These are phyloP conservation scores for Raja brachyura DNA, from an alignment of 2,113 vertebrate genomes.

Conservation along the genomic window DNA sequence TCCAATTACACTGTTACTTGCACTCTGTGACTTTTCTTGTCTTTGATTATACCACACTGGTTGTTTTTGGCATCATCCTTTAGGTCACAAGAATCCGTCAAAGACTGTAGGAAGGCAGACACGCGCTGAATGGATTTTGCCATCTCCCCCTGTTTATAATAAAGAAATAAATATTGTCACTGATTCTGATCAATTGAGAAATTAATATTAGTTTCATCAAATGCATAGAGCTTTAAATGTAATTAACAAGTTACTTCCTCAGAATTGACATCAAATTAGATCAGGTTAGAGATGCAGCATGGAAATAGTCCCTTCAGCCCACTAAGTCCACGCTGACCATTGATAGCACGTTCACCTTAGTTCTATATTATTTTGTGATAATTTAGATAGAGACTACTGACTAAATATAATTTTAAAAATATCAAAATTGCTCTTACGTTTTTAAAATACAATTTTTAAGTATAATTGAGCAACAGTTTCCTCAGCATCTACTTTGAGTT, in stretches of 20 bases:
- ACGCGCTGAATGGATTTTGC: slow-evolving; percentile 71
- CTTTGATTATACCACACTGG: slow-evolving; percentile 67
- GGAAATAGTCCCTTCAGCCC: too few relatives aligned
- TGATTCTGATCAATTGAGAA: slow-evolving; percentile 70
- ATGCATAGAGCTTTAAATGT: slow-evolving; percentile 53
- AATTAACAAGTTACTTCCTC: slow-evolving; percentile 43
- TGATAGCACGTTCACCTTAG: too few relatives aligned
- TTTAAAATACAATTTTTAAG: background rate
- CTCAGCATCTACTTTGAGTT: background rate
- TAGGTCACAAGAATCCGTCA: slow-evolving; percentile 63
- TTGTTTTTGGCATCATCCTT: slow-evolving; percentile 65
- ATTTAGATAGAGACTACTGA: background rate
- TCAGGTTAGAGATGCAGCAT: too few relatives aligned
- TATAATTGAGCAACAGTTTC: background rate
- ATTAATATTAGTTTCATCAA: slow-evolving; percentile 58
- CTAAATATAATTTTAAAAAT: background rate
- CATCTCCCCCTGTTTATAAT: slow-evolving; percentile 75
- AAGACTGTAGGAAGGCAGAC: slow-evolving; percentile 63
- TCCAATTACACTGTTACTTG: slow-evolving; percentile 95
- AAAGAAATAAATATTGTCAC: slow-evolving; percentile 65
- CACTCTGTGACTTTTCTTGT: slow-evolving; percentile 84
- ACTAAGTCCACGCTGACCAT: too few relatives aligned
- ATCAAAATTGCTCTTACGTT: background rate
- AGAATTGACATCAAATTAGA: background rate
- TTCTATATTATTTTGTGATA: too few relatives aligned